Evolutionary conservation across 2,888 invertebrate genomes (phyloP), one percentile per base, ranked within the genome.

Genomic region (Plusia festucae): DNA sequence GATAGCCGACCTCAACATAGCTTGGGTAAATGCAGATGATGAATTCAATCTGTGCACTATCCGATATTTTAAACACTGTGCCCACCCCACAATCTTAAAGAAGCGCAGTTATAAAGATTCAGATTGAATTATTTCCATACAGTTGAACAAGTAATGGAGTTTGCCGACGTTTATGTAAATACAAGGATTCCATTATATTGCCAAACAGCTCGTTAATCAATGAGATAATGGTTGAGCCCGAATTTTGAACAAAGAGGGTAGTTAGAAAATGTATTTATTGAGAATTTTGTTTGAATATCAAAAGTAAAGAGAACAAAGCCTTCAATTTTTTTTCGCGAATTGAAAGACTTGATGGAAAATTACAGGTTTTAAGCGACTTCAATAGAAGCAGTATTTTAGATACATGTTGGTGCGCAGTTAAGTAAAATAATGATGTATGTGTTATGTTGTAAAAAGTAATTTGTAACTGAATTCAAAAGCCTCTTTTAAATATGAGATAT

Each of bases 101-200:
- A n/a, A 8, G 46, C 46, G 16, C 11, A 18, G 9, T 9, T 18
- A 46, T 46, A 18, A 46, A 18, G 9, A 46, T 18, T 46, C 18
- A 46, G 18, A 46, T 46, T 46, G 46, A 46, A 18, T 46, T 46
- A 46, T 46, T 18, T 46, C 46, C 18, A 46, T 46, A 46, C 46
- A 46, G 46, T 46, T 46, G 46, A 46, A 11, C 46, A 18, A 18
- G 18, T 46, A 46, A 46, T 18, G 16, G 46, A 46, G 46, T 46
- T 46, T 46, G 46, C 46, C 46, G 18, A 46, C 46, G 46, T 46
- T 46, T 46, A 46, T 46, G 46, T 46, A 46, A 46, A 46, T 46
- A 46, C 18, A 18, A 18, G 18, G 40, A 44, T 18, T 46, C 46
- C 18, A 46, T 46, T 46, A 46, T 16, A 44, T 18, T 11, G 7